phyloP scores from a whole-genome alignment of 2,113 vertebrate species.

The Antennarius striatus region DNA sequence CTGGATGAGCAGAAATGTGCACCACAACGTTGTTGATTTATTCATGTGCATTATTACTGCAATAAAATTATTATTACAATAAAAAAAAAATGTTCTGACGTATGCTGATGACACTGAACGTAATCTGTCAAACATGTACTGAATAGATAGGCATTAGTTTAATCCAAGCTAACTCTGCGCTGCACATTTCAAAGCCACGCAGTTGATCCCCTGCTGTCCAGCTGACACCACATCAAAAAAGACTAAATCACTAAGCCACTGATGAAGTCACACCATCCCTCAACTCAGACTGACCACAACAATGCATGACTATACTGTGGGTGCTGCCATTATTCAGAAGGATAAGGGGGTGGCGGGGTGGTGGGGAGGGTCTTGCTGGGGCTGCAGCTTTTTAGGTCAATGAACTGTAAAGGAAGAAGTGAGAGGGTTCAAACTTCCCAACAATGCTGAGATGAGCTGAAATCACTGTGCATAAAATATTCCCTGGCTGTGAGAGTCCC shows the following conservation, averaged over 20 bases:
- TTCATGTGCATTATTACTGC: neutral
- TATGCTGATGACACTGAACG: neutral
- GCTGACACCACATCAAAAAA: slow-evolving; percentile 34
- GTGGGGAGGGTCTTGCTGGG: slow-evolving; percentile 23
- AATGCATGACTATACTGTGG: slow-evolving; percentile 30
- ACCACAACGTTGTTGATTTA: neutral
- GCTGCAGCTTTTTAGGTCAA: slow-evolving; percentile 58
- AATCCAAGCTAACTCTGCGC: neutral
- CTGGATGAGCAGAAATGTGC: no score
- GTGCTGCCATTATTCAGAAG: slow-evolving; percentile 34
- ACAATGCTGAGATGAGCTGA: slow-evolving; percentile 28
- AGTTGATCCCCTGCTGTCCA: neutral
- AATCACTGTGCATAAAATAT: slow-evolving; percentile 23
- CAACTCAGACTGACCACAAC: slow-evolving; percentile 26
- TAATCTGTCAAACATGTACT: neutral
- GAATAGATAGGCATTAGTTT: neutral
- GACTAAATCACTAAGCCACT: slow-evolving; percentile 34
- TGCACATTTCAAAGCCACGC: slow-evolving; percentile 6
- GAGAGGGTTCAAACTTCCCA: neutral
- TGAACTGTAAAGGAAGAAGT: slow-evolving; percentile 13
- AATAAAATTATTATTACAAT: neutral
- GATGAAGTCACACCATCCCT: slow-evolving; percentile 19
- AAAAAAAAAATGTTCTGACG: no score
- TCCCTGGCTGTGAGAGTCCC: slow-evolving; percentile 11
- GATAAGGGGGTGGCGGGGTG: neutral